Evolutionary conservation across 1,140 invertebrate genomes (phyloP), one percentile per base, ranked within the genome.

Genomic region (Acromyrmex charruanus): DNA sequence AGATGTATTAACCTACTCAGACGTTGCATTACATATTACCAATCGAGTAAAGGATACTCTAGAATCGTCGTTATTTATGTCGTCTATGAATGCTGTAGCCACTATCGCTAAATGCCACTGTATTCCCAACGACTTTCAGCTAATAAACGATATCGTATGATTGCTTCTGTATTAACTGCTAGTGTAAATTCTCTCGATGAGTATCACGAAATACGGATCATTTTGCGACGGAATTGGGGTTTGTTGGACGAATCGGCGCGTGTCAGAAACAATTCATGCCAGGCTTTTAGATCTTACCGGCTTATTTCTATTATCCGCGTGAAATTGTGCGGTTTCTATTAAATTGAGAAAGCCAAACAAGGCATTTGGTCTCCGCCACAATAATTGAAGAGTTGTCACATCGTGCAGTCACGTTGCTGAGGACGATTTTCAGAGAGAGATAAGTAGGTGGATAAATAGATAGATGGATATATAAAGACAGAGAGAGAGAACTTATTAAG

Each of bases 241-340:
- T 75, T 75, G 68, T 75, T 75, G 69, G 28, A 61, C 68, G 55
- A 74, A 59, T 49, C 39, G 80, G 39, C 69, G n/a, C 39, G 25
- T 39, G 69, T 49, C 71, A 25, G 25, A 7, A 74, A 84, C 80
- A 21, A 84, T 84, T 75, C 63, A 58, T 84, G 80, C 63, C 69
- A 35, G 55, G 49, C 55, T 10, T 39, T 59, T 63, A 18, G 14
- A 63, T 49, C 35, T 58, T 51, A 16, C 35, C 35, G 25, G 25
- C 14, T 74, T 75, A 74, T 59, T 59, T 74, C 39, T 51, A 74
- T 65, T 59, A 81, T 58, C 66, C 35, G 21, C 21, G 55, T 61
- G 55, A 84, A 84, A 84, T 74, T 84, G n/a, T 74, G 69, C 69
- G 80, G 80, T 75, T 84, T 84, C 80, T 49, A 84, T 84, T 55